Evolutionary conservation across 2,888 invertebrate genomes (phyloP), one percentile per base, ranked within the genome.

Genomic region (Drosophila buzzatii): DNA sequence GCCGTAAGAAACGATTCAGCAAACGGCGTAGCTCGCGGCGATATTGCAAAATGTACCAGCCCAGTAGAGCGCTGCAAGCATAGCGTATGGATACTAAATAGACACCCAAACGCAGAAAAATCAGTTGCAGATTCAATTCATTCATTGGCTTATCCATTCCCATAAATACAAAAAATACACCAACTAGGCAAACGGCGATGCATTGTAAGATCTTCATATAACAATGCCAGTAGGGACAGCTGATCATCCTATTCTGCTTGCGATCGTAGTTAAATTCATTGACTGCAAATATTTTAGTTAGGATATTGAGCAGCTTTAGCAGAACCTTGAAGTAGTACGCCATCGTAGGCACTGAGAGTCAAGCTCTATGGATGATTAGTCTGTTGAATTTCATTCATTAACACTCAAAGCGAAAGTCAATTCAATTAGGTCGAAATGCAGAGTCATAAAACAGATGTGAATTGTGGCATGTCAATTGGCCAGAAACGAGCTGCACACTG

Each of bases 261-360:
- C 12, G 45, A 60, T 63, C 62, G 7, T 63, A 31, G 2, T 9
- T 27, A 39, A 63, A 61, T 35, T 62, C 62, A 27, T 20, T 61
- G 9, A 45, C 9, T 8, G 44, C 62, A 0, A 37, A 16, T 3
- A 62, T 3, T 27, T 61, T 62, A 44, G 18, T 20, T 10, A 61
- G 7, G 12, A 61, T 35, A 6, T 44, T 23, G 18, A 62, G 42
- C 23, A 37, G 8, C 31, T 16, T 27, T 1, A 63, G 20, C 37
- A 63, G 18, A 37, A 37, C 27, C 23, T 60, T 18, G 16, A 45
- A 27, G 31, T 2, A 31, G n/a, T 12, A 6, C 27, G 31, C n/a
- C 63, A 63, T 63, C 10, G 7, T 14, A 12, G n/a, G n/a, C 47
- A 62, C 45, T 62, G 63, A 6, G 16, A 18, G 57, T 1, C 20